phyloP scores from a whole-genome alignment of 2,113 vertebrate species.

The Gallinago jamesoni region DNA sequence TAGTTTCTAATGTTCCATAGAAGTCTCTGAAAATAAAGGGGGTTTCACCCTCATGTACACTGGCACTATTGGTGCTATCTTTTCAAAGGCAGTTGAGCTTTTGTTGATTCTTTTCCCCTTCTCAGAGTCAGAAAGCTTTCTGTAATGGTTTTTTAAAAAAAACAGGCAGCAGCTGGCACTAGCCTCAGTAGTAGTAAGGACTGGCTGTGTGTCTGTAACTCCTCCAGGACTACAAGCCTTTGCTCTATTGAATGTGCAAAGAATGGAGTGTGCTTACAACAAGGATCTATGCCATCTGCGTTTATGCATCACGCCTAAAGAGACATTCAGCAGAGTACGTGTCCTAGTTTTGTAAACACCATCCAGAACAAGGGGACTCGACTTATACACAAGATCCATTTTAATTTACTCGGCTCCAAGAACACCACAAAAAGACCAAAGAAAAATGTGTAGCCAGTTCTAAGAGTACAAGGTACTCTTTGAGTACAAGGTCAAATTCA shows the following conservation, averaged over 20 bases:
- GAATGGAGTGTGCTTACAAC: constrained; percentile 19
- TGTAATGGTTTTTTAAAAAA: constrained; percentile 27
- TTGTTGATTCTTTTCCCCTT: constrained; percentile 49
- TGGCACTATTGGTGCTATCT: constrained; percentile 55
- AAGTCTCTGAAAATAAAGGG: constrained; percentile 48
- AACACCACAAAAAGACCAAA: neutral
- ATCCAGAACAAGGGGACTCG: neutral
- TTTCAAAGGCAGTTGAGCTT: constrained; percentile 51
- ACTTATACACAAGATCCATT: neutral
- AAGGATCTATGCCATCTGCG: constrained; percentile 30
- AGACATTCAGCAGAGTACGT: neutral
- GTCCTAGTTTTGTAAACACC: neutral
- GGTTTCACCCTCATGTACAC: constrained; percentile 56
- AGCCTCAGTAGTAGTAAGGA: constrained; percentile 4
- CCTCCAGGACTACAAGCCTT: neutral
- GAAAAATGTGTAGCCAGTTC: neutral
- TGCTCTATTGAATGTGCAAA: neutral
- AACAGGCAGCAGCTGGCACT: constrained; percentile 30
- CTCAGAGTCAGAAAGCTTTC: constrained; percentile 44
- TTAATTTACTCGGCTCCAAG: constrained; percentile 9
- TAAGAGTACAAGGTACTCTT: neutral
- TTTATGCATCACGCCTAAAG: neutral
- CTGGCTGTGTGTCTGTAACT: constrained; percentile 5
- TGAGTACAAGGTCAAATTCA: neutral
- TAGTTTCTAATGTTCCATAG: neutral